These are phyloP conservation scores for Bubalus kerabau DNA, from an alignment of 2,113 vertebrate species.

Conservation along the genomic window DNA sequence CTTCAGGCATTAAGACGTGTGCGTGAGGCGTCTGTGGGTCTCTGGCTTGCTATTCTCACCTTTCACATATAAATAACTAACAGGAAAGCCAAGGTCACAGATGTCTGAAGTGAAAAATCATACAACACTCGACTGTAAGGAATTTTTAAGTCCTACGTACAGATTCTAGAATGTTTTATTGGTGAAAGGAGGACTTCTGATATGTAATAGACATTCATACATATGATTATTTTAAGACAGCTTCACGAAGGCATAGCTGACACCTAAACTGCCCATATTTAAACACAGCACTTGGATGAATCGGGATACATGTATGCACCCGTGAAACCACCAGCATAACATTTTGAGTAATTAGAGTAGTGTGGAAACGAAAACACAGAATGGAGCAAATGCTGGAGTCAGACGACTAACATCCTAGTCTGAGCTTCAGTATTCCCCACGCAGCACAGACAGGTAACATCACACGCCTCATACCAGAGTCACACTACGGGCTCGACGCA, in stretches of 20 bases:
- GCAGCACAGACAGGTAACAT: accelerated
- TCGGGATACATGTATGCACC: accelerated
- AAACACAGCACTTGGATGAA: neutral
- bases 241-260: accelerated
- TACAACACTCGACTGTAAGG: accelerated
- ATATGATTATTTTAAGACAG: neutral
- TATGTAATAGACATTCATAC: neutral
- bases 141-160: neutral
- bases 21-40: accelerated
- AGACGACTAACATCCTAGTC: accelerated
- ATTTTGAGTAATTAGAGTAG: neutral
- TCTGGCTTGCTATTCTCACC: neutral
- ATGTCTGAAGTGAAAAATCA: neutral
- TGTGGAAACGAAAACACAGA: too few relatives aligned
- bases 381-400: too few relatives aligned
- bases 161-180: neutral
- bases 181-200: neutral
- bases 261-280: accelerated
- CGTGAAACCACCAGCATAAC: neutral
- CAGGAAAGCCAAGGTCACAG: neutral
- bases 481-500: accelerated
- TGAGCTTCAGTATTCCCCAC: accelerated
- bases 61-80: too few relatives aligned
- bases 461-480: neutral
- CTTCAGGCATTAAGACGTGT: accelerated